phyloP scores from a whole-genome alignment of 2,888 invertebrate species.

The Drosophila neoperkinsi region DNA sequence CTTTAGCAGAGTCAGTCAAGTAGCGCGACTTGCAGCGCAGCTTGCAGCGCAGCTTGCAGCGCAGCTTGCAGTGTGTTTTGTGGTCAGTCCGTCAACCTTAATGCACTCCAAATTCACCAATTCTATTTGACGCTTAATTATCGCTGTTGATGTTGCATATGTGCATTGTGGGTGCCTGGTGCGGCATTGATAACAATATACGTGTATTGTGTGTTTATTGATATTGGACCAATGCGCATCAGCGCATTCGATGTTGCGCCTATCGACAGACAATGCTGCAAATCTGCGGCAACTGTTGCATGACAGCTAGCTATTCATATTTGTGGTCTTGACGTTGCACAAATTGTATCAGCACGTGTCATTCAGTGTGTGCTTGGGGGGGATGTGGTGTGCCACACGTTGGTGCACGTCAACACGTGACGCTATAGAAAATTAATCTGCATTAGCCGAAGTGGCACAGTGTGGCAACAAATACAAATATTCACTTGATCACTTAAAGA shows the following conservation, averaged over 20 bases:
- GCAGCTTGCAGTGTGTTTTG: not conserved
- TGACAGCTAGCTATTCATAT: not conserved
- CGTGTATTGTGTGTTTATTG: slow-evolving; percentile 17
- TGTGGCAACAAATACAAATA: not conserved
- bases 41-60: not conserved
- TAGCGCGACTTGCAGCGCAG: not conserved
- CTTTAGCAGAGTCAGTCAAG: slow-evolving; percentile 22
- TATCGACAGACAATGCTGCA: slow-evolving; percentile 1
- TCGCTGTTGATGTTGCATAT: slow-evolving; percentile 1
- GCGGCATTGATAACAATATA: slow-evolving; percentile 35
- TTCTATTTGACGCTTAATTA: not conserved
- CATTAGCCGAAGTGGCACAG: not conserved
- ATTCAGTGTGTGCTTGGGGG: not conserved
- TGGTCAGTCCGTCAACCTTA: not conserved
- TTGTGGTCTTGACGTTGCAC: not conserved
- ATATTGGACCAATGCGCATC: slow-evolving; percentile 35
- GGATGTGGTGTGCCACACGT: not conserved
- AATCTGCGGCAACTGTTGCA: slow-evolving; percentile 10
- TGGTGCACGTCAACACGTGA: not conserved
- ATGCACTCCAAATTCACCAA: slow-evolving; percentile 6
- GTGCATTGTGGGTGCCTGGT: not conserved
- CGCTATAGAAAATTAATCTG: not conserved
- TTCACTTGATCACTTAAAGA: not conserved
- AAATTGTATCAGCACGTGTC: not conserved
- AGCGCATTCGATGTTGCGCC: slow-evolving; percentile 44